phyloP scores from a whole-genome alignment of 23 tunicate species.

The Styela plicata region DNA sequence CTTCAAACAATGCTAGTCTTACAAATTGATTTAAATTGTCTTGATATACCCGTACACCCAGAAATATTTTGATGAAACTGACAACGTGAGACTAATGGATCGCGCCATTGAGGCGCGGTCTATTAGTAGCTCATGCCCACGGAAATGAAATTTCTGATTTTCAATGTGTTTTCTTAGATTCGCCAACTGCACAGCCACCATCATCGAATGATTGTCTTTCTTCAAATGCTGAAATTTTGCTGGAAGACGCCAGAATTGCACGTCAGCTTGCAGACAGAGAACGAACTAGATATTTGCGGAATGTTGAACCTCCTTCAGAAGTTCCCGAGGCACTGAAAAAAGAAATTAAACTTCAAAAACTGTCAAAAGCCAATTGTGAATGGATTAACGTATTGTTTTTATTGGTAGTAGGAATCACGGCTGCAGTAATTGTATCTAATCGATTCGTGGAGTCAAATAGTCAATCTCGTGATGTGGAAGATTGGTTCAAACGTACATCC shows the following conservation, averaged over 20 bases:
- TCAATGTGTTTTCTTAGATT: background rate
- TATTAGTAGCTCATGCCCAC: too few relatives aligned
- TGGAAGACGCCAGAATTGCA: slow-evolving; percentile 34
- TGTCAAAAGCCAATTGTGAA: slow-evolving; percentile 18
- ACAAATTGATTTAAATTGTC: too few relatives aligned
- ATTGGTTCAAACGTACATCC: slow-evolving; percentile 38
- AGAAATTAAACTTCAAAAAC: slow-evolving; percentile 41
- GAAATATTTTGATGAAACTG: too few relatives aligned
- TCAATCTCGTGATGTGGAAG: slow-evolving; percentile 21
- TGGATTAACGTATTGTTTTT: slow-evolving; percentile 45
- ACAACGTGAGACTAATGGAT: too few relatives aligned
- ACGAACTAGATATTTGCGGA: slow-evolving; percentile 65
- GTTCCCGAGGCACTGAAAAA: slow-evolving; percentile 8
- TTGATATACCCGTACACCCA: too few relatives aligned
- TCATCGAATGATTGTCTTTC: background rate
- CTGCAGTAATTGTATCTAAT: background rate
- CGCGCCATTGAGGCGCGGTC: too few relatives aligned
- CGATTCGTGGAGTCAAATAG: slow-evolving; percentile 3
- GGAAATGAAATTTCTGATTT: too few relatives aligned
- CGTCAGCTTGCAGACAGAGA: slow-evolving; percentile 42
- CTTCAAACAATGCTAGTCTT: too few relatives aligned
- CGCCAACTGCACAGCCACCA: background rate
- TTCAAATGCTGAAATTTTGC: slow-evolving; percentile 1
- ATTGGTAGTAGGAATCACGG: slow-evolving; percentile 10
- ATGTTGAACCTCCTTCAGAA: slow-evolving; percentile 44